Evolutionary conservation across 1,140 invertebrate species (phyloP), one percentile per base, ranked within the genome.

Genomic region (Scaptomyza hsui): DNA sequence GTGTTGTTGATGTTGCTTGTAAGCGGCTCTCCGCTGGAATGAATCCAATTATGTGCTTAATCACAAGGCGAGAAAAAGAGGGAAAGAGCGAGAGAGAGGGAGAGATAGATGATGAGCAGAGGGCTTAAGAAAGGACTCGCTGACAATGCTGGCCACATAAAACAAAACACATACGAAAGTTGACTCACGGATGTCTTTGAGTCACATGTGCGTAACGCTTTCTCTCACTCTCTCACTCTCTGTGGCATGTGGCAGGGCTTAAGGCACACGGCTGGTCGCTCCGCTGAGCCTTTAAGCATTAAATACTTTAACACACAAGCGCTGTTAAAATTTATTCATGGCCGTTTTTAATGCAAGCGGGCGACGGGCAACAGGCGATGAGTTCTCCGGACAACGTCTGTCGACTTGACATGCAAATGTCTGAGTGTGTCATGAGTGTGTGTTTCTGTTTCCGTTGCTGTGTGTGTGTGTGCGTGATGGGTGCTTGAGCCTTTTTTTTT

Each of bases 11-110:
- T 57, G 51, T 51, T 62, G 51, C 51, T 55, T 51, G 64, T 73
- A 69, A 73, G 59, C 55, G 63, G 52, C 51, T 64, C 53, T 76
- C 55, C 72, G 72, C 74, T 52, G 78, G 68, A 82, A 88, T 88
- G 78, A 88, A 88, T 88, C 82, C 82, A 88, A 88, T 88, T 88
- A 88, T 88, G 78, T 88, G 82, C 82, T 88, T 88, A 88, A 88
- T 88, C 82, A 88, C 82, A 51, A 64, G 67, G 63, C 26, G 48
- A 53, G 13, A 73, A 19, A 52, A 21, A 55, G 26, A 16, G 47
- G 42, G 6, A 35, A 35, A 24, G 13, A 51, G 41, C 44, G 21
- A 29, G 5, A 10, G 19, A 18, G 13, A 19, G n/a, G 37, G n/a
- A 16, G 45, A 7, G 55, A 55, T 37, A 65, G 42, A 35, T 29